These are phyloP conservation scores for Xestobium rufovillosum DNA, from an alignment of 2,888 invertebrate genomes.

Conservation along the genomic window DNA sequence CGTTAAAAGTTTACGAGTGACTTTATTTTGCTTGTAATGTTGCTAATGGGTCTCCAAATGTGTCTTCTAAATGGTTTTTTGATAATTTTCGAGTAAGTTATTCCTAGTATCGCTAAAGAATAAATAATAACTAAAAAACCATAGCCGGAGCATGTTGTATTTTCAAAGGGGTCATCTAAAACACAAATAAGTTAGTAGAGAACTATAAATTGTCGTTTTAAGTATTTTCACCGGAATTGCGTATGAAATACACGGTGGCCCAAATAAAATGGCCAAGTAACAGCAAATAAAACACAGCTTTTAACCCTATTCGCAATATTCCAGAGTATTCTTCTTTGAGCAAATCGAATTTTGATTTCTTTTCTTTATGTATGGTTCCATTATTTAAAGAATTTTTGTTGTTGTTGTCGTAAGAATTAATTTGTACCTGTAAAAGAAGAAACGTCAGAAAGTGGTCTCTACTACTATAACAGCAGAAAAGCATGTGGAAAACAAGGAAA, in stretches of 20 bases:
- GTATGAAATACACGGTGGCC: conserved; percentile 30
- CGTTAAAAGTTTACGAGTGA: too few species aligned
- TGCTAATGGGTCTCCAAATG: conserved; percentile 39
- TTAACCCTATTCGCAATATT: too few species aligned
- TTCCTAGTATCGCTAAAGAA: conserved; percentile 51
- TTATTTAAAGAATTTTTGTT: too few species aligned
- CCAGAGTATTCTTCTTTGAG: too few species aligned
- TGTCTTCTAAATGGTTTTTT: conserved; percentile 48
- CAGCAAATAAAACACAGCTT: conserved; percentile 17
- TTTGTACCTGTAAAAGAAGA: too few species aligned
- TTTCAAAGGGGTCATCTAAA: conserved; percentile 16
- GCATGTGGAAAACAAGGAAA: too few species aligned
- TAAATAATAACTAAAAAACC: conserved; percentile 63
- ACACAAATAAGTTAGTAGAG: conserved; percentile 6
- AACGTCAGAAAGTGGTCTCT: too few species aligned
- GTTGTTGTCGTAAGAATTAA: too few species aligned
- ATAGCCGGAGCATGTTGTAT: conserved; percentile 56
- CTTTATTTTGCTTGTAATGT: conserved; percentile 14
- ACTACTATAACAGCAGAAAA: too few species aligned
- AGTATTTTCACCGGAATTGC: conserved; percentile 20
- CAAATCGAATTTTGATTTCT: too few species aligned
- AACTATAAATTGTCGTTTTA: neutral
- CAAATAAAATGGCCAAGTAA: conserved; percentile 30
- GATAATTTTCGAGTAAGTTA: conserved; percentile 57
- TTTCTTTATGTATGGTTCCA: too few species aligned